Evolutionary conservation across 2,888 invertebrate species (phyloP), one percentile per base, ranked within the genome.

Genomic region (Chloroclysta siterata): DNA sequence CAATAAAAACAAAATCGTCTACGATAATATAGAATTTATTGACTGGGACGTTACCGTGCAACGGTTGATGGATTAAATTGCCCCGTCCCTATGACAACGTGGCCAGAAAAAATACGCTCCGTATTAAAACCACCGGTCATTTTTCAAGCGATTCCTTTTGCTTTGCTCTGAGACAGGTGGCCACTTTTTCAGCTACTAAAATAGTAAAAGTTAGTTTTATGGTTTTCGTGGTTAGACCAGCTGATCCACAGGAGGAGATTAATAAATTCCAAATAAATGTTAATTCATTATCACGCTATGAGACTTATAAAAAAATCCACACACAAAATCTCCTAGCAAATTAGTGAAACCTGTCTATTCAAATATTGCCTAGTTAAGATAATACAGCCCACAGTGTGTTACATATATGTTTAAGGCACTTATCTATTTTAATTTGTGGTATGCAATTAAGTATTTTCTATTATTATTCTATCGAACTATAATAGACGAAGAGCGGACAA

Each of bases 51-150:
- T 82, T 79, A 76, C 81, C 82, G 83, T 80, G 85, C 83, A 85
- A 76, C 82, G 85, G 83, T 84, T 93, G 93, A 93, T 93, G 92
- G 93, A 93, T 93, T 93, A 93, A 93, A 93, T 93, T 93, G 93
- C 93, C 91, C 85, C 84, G 78, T 84, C 92, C 90, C 90, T 93
- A 90, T 93, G 93, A 93, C 93, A 93, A 93, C 89, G 89, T 88
- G 87, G 88, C 86, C 84, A 89, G 88, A 90, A 93, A 89, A 93
- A 93, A 93, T 90, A 90, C 88, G 87, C 82, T 85, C 80, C 81
- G 86, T 89, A 89, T 92, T 90, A 91, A 89, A 89, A 93, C 81
- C 93, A 93, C 88, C 93, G 93, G 92, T 92, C 90, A 93, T 93
- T 92, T 92, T 93, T 93, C 93, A 93, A 84, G 84, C 79, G 84